Percentiles rank a stretch among this genome's conserved stretches.
phyloP scores from a whole-genome alignment of 2,113 vertebrate species.

The Dolichallabes microphthalmus region DNA sequence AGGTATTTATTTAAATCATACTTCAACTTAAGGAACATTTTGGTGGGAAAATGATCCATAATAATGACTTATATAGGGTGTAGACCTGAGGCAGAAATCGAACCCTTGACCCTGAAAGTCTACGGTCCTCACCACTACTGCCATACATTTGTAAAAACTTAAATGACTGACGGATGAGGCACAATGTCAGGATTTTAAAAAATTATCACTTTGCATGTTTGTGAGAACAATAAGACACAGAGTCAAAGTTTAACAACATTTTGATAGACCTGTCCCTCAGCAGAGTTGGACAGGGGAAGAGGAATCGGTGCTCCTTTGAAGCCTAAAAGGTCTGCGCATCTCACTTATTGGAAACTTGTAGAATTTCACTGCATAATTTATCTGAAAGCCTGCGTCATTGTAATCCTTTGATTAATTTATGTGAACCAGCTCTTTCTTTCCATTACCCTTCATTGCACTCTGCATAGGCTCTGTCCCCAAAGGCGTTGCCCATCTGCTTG shows the following conservation, averaged over 20 bases:
- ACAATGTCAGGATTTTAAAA: background rate
- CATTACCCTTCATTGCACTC: slow-evolving; percentile 63
- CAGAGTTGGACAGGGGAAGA: background rate
- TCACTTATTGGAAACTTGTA: background rate
- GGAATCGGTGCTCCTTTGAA: background rate
- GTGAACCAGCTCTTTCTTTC: background rate
- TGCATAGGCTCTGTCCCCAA: slow-evolving; percentile 58
- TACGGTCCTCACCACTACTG: no score
- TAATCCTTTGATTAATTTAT: background rate
- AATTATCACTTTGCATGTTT: background rate
- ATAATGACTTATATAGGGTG: no score
- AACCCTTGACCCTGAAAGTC: no score
- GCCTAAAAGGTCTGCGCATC: background rate
- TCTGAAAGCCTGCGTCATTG: background rate
- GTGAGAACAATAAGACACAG: background rate
- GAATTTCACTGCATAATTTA: background rate
- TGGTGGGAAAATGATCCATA: background rate
- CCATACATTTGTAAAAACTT: background rate
- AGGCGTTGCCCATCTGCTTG: slow-evolving; percentile 40
- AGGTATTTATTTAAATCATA: background rate
- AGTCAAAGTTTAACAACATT: background rate
- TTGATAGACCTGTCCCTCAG: background rate
- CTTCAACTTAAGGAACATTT: background rate
- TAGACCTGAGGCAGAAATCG: no score
- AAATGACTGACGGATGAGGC: background rate